phyloP scores from a whole-genome alignment of 23 tunicate genomes.

The Halocynthia roretzi region DNA sequence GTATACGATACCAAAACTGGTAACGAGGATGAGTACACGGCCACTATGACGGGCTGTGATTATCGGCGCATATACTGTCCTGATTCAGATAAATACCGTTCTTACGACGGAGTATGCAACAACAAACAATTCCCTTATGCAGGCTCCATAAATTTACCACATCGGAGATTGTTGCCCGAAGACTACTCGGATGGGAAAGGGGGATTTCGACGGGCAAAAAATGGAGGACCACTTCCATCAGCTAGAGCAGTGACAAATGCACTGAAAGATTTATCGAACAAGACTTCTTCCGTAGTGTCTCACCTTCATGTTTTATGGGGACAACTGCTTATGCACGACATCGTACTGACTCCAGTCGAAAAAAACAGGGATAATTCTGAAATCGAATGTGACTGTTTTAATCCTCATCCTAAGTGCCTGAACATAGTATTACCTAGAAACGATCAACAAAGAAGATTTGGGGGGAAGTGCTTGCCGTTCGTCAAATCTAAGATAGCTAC shows the following conservation, averaged over 20 bases:
- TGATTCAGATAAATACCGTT: neutral
- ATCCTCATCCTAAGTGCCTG: constrained; percentile 53
- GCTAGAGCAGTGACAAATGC: constrained; percentile 52
- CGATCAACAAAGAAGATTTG: constrained; percentile 37
- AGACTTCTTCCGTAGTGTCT: constrained; percentile 19
- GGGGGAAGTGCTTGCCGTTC: constrained; percentile 42
- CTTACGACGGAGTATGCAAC: constrained; percentile 74
- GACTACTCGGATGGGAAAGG: constrained; percentile 57
- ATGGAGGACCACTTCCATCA: constrained; percentile 40
- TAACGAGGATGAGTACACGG: too few species aligned
- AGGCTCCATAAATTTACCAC: constrained; percentile 37
- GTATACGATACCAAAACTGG: too few species aligned
- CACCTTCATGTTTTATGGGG: constrained; percentile 72
- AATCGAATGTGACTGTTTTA: constrained; percentile 56
- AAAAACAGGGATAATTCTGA: constrained; percentile 28
- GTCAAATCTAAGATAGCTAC: constrained; percentile 48
- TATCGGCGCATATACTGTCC: neutral
- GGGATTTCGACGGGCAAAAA: constrained; percentile 17
- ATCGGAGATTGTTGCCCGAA: constrained; percentile 48
- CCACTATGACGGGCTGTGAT: too few species aligned
- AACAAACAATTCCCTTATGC: constrained; percentile 52
- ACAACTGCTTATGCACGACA: constrained; percentile 77
- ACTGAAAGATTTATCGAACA: constrained; percentile 21
- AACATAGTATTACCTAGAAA: constrained; percentile 61
- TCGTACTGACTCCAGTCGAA: constrained; percentile 47